Conservation (phyloP, 2,888 invertebrate genomes). For the Mythimna vitellina region DNA sequence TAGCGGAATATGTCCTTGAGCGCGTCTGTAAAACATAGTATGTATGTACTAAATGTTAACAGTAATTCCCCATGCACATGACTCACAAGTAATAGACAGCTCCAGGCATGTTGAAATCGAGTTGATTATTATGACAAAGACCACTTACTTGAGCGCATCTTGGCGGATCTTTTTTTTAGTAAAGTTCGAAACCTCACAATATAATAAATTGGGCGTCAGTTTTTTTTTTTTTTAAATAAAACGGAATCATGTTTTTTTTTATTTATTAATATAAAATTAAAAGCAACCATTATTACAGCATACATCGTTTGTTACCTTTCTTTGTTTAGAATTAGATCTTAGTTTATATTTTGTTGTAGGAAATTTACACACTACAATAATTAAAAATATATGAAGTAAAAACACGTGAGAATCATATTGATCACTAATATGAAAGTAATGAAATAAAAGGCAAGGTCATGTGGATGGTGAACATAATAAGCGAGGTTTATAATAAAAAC, state of each 20-base stretch:
- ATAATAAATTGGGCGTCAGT: background rate
- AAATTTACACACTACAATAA: conserved; percentile 61
- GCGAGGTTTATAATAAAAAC: conserved; percentile 47
- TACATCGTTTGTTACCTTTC: conserved; percentile 80
- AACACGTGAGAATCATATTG: conserved; percentile 68
- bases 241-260: conserved; percentile 69
- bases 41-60: background rate
- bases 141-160: background rate
- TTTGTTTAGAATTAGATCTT: conserved; percentile 76
- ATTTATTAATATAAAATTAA: conserved; percentile 89
- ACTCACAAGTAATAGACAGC: background rate
- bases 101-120: background rate
- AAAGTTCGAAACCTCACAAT: background rate
- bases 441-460: conserved; percentile 62
- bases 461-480: conserved; percentile 54
- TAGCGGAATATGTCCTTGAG: too few species aligned
- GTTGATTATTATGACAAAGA: conserved; percentile 12
- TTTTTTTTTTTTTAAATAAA: conserved; percentile 49
- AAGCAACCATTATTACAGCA: conserved; percentile 89
- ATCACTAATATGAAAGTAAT: conserved; percentile 59
- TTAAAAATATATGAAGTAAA: conserved; percentile 65
- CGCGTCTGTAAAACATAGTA: background rate
- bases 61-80: conserved; percentile 7
- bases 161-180: conserved; percentile 8
- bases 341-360: conserved; percentile 68